Evolutionary conservation across 2,888 invertebrate genomes (phyloP), one percentile per base, ranked within the genome.

Genomic region (Blomia tropicalis): DNA sequence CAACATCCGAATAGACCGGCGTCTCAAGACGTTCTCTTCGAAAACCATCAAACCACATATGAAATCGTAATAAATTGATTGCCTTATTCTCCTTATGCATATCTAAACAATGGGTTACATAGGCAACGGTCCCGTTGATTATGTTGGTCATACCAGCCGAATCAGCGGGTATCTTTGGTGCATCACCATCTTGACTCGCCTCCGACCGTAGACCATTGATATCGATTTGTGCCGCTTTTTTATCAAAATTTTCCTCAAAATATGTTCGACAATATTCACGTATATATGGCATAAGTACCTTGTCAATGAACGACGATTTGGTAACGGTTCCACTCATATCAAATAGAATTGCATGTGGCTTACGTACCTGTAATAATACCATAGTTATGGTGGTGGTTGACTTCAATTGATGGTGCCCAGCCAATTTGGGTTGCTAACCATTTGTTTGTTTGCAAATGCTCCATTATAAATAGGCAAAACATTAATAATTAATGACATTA

Each of bases 1-100:
- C n/a, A n/a, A n/a, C n/a, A n/a, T n/a, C n/a, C n/a, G 59, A 53
- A 32, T 63, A 63, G 43, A 63, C 54, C 4, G 63, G 63, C 14
- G 63, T 63, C 22, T 32, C 7, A 1, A 63, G 1, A n/a, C 47
- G 44, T 2, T 27, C 31, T 19, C 59, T 31, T 2, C 36, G n/a
- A 32, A 27, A 61, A 22, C 60, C 63, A 25, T 63, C 60, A 32
- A 63, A 63, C 60, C 60, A 61, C 51, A 63, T 54, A 17, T 63
- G 47, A 29, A 63, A 63, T 22, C 60, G 7, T 29, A 47, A 58
- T 5, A 27, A 19, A 5, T 53, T 41, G 2, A 63, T 19, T 7
- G 31, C 54, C 31, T 47, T 36, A 3, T 25, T 27, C 7, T 63
- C 60, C 11, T 32, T 63, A 23, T 51, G 30, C 1, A 1, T n/a